Evolutionary conservation across 2,888 invertebrate species (phyloP).

Genomic region (Sepioteuthis lessoniana): DNA sequence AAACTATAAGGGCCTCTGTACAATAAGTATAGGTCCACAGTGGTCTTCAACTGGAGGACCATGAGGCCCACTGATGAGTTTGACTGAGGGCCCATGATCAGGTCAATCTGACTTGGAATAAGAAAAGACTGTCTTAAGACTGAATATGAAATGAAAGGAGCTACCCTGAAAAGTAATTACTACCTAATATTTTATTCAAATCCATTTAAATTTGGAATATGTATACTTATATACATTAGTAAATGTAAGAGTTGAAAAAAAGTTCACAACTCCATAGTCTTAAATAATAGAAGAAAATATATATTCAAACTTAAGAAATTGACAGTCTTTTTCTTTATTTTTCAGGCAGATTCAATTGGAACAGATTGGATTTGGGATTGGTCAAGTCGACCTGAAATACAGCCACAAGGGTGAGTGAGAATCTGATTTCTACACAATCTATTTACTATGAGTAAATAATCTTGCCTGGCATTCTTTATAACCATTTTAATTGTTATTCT

Average conservation of each 20-base stretch:
- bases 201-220: not conserved
- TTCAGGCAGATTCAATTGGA: conserved; percentile 50
- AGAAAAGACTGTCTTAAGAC: too few relatives aligned
- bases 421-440: not conserved
- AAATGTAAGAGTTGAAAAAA: not conserved
- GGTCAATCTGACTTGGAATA: too few relatives aligned
- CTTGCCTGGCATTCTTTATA: not conserved
- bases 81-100: too few relatives aligned
- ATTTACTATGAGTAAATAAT: not conserved
- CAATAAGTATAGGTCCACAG: too few relatives aligned
- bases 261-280: not conserved
- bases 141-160: not conserved
- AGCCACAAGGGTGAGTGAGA: conserved; percentile 59
- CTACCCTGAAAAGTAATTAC: not conserved
- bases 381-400: conserved; percentile 72
- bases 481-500: not conserved
- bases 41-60: too few relatives aligned
- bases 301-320: too few relatives aligned
- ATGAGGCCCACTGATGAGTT: too few relatives aligned
- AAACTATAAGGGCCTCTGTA: too few relatives aligned
- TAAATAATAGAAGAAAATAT: too few relatives aligned
- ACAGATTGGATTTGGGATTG: conserved; percentile 74
- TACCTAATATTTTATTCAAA: not conserved
- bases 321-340: too few relatives aligned
- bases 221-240: not conserved